Base-by-base conservation (phyloP, 2,113 vertebrate genomes). In the Trichechus manatus region DNA sequence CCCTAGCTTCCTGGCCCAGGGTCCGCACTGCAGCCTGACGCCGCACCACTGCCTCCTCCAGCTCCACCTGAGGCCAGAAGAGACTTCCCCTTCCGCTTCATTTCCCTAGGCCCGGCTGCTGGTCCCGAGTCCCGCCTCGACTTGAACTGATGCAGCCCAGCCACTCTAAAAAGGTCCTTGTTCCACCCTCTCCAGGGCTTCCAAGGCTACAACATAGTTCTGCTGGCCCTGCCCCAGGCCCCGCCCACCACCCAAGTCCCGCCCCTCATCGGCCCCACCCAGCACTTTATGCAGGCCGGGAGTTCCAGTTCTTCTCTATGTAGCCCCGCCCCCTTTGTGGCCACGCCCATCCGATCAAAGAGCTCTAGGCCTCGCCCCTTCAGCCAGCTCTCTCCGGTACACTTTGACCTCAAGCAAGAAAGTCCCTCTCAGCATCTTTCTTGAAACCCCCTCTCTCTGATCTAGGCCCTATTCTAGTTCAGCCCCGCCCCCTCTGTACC, bases 41-140 rank as follows among this genome's bases (percentile, higher is more conserved):
- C 91, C 98, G 98, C 50, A 98, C 53, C 0, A n/a, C 91, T 6
- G 99, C 98, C 93, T 99, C 99, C 96, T 99, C 99, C 85, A 99
- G 98, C 66, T 99, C 99, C 98, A 99, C 98, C 99, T 99, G 97
- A 44, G 78, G 27, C 20, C 64, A 3, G 31, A 2, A 85, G 8
- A 87, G 6, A 50, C 7, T 19, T 29, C 20, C 42, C 7, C 27
- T 0, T 10, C 39, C 15, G 33, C 31, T 39, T 66, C 25, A 2
- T 22, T 25, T 14, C 39, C 44, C 20, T 36, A n/a, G 64, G 10
- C 31, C 31, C 22, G 11, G 47, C 20, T 1, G 6, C 31, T 22
- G 5, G 29, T 39, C 23, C 25, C 25, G 44, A n/a, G 4, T 19
- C 42, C 31, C 33, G 6, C 61, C 53, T 74, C 47, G 2, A 33